phyloP scores from a whole-genome alignment of 35 echinoderm and acorn worm species.

The Heliocidaris erythrogramma region DNA sequence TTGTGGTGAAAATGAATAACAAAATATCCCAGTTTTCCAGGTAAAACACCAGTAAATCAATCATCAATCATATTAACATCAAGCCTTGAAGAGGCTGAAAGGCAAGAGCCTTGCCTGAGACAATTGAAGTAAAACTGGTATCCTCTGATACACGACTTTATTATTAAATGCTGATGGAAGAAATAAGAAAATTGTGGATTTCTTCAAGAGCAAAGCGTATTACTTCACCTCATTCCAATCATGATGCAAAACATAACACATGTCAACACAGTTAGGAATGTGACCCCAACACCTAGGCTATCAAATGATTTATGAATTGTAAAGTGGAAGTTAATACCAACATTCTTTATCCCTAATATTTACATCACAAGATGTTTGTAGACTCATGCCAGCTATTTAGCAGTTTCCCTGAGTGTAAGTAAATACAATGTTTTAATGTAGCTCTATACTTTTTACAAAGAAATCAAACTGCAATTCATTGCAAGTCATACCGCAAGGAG shows the following conservation, averaged over 20 bases:
- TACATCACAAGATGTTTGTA: background rate
- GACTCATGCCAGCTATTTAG: background rate
- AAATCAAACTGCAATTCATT: background rate
- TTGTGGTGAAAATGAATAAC: background rate
- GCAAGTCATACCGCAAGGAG: background rate
- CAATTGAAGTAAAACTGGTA: background rate
- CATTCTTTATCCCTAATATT: background rate
- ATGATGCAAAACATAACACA: background rate
- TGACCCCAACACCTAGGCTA: background rate
- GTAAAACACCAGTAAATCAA: background rate
- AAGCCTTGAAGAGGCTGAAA: background rate
- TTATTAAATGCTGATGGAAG: too few relatives aligned
- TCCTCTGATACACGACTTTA: too few relatives aligned
- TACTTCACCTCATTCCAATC: background rate
- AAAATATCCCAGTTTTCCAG: background rate
- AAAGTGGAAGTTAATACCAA: too few relatives aligned
- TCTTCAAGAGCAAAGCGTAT: background rate
- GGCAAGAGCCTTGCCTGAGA: background rate
- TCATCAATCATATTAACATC: background rate
- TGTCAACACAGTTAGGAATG: background rate
- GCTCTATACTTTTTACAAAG: background rate
- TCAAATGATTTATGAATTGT: background rate
- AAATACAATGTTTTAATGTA: background rate
- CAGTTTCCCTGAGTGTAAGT: background rate
- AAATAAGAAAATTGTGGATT: background rate